These are phyloP conservation scores for Paragorgia papillata DNA, from an alignment of 92 coral and sea anemone genomes.

Conservation along the genomic window DNA sequence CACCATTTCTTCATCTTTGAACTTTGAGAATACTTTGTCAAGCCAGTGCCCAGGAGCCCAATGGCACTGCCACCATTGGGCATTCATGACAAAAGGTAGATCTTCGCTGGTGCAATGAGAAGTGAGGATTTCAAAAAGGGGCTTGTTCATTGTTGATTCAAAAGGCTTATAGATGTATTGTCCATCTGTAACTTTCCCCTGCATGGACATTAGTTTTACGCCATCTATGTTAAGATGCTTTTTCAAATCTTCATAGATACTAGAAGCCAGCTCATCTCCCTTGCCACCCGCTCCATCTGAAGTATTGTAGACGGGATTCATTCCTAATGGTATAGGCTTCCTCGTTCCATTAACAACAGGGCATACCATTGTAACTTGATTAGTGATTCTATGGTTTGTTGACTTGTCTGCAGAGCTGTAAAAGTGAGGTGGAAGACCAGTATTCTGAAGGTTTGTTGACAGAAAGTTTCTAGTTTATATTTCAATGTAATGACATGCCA, in stretches of 20 bases:
- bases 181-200: no score
- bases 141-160: conserved; percentile 17
- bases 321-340: not conserved
- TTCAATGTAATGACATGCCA: not conserved
- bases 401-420: not conserved
- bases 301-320: not conserved
- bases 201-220: no score
- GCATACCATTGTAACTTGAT: not conserved
- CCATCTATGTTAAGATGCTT: not conserved
- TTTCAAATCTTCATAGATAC: not conserved
- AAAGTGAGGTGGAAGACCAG: not conserved
- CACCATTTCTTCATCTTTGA: conserved; percentile 14
- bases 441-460: not conserved
- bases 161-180: no score
- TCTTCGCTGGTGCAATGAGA: not conserved
- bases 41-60: conserved; percentile 20
- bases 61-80: conserved; percentile 32
- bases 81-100: conserved; percentile 1
- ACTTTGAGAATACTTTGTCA: conserved; percentile 12
- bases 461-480: not conserved
- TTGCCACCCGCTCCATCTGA: not conserved
- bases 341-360: not conserved
- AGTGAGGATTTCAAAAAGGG: conserved; percentile 12
- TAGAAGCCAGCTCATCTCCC: not conserved
- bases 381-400: not conserved